Conservation (phyloP, 2,797 vertebrate genomes). For the Thamnophis elegans region DNA sequence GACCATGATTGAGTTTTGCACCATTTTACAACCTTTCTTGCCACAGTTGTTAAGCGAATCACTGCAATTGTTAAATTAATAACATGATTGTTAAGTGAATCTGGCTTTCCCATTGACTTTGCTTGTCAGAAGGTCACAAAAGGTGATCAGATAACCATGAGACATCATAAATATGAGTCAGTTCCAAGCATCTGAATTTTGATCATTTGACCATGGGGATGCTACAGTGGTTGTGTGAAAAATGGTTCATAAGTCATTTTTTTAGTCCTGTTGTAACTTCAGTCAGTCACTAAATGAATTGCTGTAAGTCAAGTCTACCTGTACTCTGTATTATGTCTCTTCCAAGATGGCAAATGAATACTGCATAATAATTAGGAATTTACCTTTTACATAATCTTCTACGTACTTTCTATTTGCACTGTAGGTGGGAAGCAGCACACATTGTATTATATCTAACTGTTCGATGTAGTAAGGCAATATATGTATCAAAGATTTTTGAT, state of each 20-base stretch:
- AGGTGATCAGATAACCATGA: fast-evolving
- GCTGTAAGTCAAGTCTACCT: background rate
- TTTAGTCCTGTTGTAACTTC: background rate
- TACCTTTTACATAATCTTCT: background rate
- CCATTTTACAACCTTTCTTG: background rate
- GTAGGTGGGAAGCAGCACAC: background rate
- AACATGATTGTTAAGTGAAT: background rate
- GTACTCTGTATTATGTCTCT: background rate
- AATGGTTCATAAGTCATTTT: background rate
- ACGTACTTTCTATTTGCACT: background rate
- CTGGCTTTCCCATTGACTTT: background rate
- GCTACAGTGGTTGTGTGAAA: background rate
- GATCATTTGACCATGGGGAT: background rate
- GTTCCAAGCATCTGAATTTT: background rate
- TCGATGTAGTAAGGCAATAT: background rate
- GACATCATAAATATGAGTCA: background rate
- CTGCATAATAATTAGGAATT: background rate
- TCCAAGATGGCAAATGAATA: background rate
- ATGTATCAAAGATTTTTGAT: background rate
- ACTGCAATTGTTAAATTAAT: background rate
- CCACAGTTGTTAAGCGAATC: background rate
- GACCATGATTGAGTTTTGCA: background rate
- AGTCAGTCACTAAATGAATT: background rate
- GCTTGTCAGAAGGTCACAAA: background rate
- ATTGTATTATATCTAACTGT: background rate